Base-by-base conservation (phyloP, 2,888 invertebrate species). In the Pterobdella sp. region DNA sequence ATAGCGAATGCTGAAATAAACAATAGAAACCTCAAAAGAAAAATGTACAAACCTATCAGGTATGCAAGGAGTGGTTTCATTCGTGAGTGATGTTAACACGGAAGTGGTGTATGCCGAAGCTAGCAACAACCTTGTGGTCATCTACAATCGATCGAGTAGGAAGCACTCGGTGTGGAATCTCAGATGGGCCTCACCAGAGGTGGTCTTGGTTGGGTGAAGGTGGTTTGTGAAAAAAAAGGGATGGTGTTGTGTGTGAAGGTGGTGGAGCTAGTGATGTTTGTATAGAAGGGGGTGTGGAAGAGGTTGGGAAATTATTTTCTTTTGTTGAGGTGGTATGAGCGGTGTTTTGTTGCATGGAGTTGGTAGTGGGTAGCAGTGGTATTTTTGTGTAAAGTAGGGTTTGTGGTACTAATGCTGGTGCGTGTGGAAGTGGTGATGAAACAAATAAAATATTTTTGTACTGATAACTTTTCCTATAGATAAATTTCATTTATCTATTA, bases 111-210 rank as follows among this genome's bases (percentile, higher is more conserved):
- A 89, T 80, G 89, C 91, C 0, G 88, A 87, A 79, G 87, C 88
- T 32, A 87, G 89, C 73, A 92, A 92, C 0, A 92, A 93, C 78
- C 86, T 95, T 68, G 89, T 92, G 75, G 85, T 95, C 76, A 83
- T 92, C 0, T 94, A 90, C 79, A 92, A 93, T 81, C 88, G 87
- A 76, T 89, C 89, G 81, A 86, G 89, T 49, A 89, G 89, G 2
- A 87, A 89, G 63, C 94, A 94, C 84, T 90, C 91, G 14, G 87
- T 93, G 1, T 93, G 91, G 86, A 89, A 87, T 78, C 87, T 94
- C 37, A 86, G 94, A 1, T 90, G 89, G 82, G 88, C 92, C 0
- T 87, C 88, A 1, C 82, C 87, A 34, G 90, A 92, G 77, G 94
- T 93, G 75, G 10, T 26, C n/a, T 72, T 65, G 14, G n/a, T n/a